Evolutionary conservation across 92 coral and sea anemone genomes (phyloP).

Genomic region (Bergia puertoricense): DNA sequence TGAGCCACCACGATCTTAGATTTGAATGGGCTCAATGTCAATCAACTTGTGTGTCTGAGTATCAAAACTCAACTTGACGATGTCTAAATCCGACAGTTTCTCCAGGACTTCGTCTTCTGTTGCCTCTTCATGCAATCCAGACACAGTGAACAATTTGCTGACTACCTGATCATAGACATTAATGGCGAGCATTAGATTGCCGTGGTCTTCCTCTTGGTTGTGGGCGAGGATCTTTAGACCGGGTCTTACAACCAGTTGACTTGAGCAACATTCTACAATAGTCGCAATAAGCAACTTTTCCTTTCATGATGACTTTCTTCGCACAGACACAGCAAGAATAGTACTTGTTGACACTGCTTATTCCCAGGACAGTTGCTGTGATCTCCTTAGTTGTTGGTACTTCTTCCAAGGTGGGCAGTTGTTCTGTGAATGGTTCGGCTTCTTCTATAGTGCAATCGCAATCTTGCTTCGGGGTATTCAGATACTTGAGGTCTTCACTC

Average conservation of each 20-base stretch:
- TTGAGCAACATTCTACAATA: background rate
- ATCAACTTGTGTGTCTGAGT: slow-evolving; percentile 41
- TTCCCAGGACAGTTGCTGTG: background rate
- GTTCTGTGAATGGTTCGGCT: background rate
- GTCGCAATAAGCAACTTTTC: background rate
- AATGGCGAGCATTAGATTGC: background rate
- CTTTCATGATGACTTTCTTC: background rate
- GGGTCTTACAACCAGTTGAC: background rate
- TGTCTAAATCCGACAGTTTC: slow-evolving; percentile 26
- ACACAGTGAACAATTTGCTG: slow-evolving; percentile 42
- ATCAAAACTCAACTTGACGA: slow-evolving; percentile 35
- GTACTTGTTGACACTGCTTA: background rate
- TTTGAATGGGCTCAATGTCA: slow-evolving; percentile 44
- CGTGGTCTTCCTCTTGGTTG: background rate
- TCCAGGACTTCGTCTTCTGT: slow-evolving; percentile 44
- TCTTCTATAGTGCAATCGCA: background rate
- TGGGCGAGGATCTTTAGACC: background rate
- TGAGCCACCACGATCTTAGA: slow-evolving; percentile 12
- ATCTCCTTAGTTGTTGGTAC: background rate
- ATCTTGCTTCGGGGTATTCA: background rate
- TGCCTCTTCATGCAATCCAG: slow-evolving; percentile 19
- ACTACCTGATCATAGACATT: slow-evolving; percentile 27
- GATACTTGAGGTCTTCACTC: slow-evolving; percentile 4
- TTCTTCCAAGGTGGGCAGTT: background rate
- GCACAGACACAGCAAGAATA: background rate